Conservation (phyloP, 2,797 vertebrate genomes). For the Neopelma chrysocephalum region DNA sequence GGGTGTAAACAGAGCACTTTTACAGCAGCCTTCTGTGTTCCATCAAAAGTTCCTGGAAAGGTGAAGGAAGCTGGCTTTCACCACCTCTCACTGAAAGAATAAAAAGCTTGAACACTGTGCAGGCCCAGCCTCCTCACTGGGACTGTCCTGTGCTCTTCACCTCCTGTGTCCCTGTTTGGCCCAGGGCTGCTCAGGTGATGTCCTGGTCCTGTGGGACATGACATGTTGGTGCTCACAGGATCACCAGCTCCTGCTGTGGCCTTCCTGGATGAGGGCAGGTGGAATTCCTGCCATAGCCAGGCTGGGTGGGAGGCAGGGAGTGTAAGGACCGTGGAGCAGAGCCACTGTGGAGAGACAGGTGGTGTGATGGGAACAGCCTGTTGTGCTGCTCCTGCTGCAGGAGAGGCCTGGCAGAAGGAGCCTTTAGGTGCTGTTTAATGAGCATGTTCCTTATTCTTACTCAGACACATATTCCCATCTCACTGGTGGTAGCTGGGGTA, state of each 20-base stretch:
- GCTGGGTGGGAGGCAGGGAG: background rate
- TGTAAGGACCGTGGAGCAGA: background rate
- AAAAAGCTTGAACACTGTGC: background rate
- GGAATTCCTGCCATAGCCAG: background rate
- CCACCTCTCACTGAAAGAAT: background rate
- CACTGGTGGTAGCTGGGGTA: background rate
- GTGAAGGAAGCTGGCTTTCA: conserved; percentile 9
- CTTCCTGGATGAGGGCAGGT: background rate
- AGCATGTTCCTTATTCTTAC: background rate
- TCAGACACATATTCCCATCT: background rate
- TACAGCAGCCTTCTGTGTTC: background rate
- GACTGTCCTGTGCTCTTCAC: background rate
- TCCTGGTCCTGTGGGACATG: background rate
- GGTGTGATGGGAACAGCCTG: background rate
- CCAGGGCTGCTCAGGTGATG: background rate
- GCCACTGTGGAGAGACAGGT: background rate
- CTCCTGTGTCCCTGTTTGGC: background rate
- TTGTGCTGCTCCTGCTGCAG: background rate
- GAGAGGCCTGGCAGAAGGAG: background rate
- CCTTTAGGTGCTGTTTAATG: background rate
- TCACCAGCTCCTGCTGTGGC: background rate
- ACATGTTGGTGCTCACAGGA: background rate
- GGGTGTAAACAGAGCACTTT: conserved; percentile 4
- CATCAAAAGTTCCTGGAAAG: background rate
- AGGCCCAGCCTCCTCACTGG: background rate